Evolutionary conservation across 2,113 vertebrate species (phyloP), one percentile per base, ranked within the genome.

Genomic region (Atrichornis clamosus): DNA sequence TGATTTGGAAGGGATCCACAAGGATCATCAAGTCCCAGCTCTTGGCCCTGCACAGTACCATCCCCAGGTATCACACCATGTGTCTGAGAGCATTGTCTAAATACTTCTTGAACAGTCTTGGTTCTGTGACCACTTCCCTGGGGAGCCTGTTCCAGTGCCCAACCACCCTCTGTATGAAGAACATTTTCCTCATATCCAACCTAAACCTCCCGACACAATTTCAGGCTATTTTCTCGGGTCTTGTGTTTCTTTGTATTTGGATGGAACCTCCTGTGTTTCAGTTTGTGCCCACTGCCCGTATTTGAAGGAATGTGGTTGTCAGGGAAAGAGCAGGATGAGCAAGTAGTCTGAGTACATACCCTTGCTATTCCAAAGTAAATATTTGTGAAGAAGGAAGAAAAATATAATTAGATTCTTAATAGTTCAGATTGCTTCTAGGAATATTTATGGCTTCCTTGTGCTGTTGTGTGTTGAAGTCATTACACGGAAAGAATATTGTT

Each of bases 71-170:
- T 52, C 22, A 13, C 27, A 53, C 52, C 26, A 22, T 37, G 27
- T 44, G 53, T 33, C 33, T 1, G 2, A 41, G n/a, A 20, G 33
- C 13, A 15, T 37, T 46, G 37, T 60, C 39, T 55, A 52, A 28
- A 44, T 0, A 0, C 46, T 60, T 18, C 14, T 8, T 22, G 27
- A 44, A 9, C 33, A 5, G 5, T 11, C n/a, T 12, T 12, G 20
- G 2, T 47, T 44, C 42, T 67, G 33, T 59, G 42, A 13, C 26
- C 55, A 23, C 15, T 47, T 47, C 33, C 24, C 26, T 75, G 20
- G 33, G 55, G 20, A 47, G 22, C 52, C n/a, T 39, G 7, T 68
- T 68, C 21, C 17, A 39, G 22, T 58, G 28, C 28, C 78, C n/a
- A 58, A 0, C 22, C 28, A 39, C 9, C 17, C 10, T 33, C 42